Percentiles rank a stretch among this genome's conserved stretches.
Evolutionary conservation across 2,888 invertebrate species (phyloP).

Genomic region (Margaritifera margaritifera): DNA sequence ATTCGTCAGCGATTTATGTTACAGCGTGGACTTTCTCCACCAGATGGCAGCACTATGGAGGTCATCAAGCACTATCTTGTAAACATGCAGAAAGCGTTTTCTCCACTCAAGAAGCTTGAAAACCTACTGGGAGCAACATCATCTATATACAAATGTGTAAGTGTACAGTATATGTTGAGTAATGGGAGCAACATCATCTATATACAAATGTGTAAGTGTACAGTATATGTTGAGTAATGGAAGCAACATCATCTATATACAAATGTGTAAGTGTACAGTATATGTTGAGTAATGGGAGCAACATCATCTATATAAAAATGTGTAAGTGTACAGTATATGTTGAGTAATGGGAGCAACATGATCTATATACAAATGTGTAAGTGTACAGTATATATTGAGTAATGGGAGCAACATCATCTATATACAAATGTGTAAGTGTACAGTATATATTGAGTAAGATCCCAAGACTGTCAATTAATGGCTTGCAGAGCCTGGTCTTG

Average conservation of each 20-base stretch:
- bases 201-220: constrained; percentile 76
- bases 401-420: constrained; percentile 87
- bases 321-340: constrained; percentile 52
- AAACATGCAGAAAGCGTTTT: constrained; percentile 90
- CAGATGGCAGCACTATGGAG: constrained; percentile 83
- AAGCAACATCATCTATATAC: constrained; percentile 88
- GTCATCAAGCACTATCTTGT: constrained; percentile 82
- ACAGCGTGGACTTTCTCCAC: constrained; percentile 76
- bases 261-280: constrained; percentile 65
- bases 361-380: constrained; percentile 79
- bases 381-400: constrained; percentile 72
- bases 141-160: constrained; percentile 79
- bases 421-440: constrained; percentile 76
- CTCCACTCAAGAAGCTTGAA: constrained; percentile 94
- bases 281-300: constrained; percentile 87
- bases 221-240: constrained; percentile 77
- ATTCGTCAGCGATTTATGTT: constrained; percentile 9
- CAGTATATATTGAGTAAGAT: too few species aligned
- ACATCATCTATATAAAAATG: constrained; percentile 84
- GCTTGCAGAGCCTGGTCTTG: too few species aligned
- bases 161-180: constrained; percentile 13
- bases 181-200: constrained; percentile 85
- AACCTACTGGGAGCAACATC: constrained; percentile 91
- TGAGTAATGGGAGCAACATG: constrained; percentile 87
- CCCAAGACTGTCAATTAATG: too few species aligned